Conservation (phyloP, 1,140 invertebrate species). For the Drosophila setifemur region DNA sequence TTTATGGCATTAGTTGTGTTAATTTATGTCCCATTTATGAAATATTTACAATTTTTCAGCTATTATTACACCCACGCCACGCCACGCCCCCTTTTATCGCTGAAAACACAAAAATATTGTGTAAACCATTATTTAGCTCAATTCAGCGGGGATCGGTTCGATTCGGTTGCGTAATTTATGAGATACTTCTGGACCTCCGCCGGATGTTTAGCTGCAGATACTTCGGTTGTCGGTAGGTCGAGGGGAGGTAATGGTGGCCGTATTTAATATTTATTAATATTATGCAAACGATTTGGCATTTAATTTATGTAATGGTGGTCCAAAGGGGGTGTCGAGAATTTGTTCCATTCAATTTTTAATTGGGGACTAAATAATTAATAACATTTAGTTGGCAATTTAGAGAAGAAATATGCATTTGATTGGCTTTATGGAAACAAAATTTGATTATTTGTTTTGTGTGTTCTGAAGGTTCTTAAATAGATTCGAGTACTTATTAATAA, state of each 20-base stretch:
- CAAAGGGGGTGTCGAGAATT: constrained; percentile 12
- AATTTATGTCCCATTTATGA: constrained; percentile 78
- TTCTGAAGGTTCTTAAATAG: too few relatives aligned
- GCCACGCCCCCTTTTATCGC: constrained; percentile 33
- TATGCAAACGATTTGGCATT: constrained; percentile 54
- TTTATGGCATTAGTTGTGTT: constrained; percentile 74
- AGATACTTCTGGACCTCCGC: constrained; percentile 60
- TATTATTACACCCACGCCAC: constrained; percentile 41
- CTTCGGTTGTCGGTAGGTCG: constrained; percentile 11
- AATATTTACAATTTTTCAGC: constrained; percentile 77
- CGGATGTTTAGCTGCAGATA: constrained; percentile 75
- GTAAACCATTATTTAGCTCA: constrained; percentile 48
- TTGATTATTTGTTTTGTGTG: too few relatives aligned
- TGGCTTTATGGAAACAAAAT: too few relatives aligned
- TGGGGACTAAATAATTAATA: constrained; percentile 8
- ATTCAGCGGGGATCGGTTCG: constrained; percentile 35
- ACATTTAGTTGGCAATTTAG: neutral
- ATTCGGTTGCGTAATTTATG: constrained; percentile 65
- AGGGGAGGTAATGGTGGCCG: constrained; percentile 1
- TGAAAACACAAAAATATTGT: constrained; percentile 37
- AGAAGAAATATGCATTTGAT: too few relatives aligned
- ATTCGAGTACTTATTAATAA: too few relatives aligned
- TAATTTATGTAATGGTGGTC: constrained; percentile 49
- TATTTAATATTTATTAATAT: constrained; percentile 58
- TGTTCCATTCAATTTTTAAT: neutral